A percentile compares a stretch with the other conserved stretches of the same genome.
phyloP scores from a whole-genome alignment of 2,113 vertebrate species.

The Varanus salvator region DNA sequence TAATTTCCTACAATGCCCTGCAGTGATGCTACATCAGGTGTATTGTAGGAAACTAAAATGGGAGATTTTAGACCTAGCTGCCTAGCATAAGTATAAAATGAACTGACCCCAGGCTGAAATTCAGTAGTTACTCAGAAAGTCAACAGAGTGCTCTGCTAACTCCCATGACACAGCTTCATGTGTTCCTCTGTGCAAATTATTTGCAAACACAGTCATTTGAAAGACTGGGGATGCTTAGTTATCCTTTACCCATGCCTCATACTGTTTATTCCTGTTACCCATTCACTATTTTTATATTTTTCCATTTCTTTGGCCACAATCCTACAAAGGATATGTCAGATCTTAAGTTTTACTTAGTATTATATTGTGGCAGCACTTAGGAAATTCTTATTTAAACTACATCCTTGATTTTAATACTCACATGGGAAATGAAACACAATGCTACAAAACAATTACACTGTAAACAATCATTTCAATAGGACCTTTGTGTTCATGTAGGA shows the following conservation, averaged over 20 bases:
- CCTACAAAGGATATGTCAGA: not conserved
- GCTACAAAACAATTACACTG: not conserved
- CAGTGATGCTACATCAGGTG: too few relatives aligned
- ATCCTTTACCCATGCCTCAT: not conserved
- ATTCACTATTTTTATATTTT: not conserved
- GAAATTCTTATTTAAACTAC: rapidly evolving
- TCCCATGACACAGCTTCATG: not conserved
- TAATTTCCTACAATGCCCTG: too few relatives aligned
- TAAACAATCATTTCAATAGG: conserved; percentile 4
- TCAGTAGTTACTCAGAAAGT: not conserved
- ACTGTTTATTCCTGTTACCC: not conserved
- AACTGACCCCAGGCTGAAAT: not conserved
- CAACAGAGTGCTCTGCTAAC: not conserved
- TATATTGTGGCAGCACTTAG: not conserved
- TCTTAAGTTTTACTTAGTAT: not conserved
- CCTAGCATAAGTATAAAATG: too few relatives aligned
- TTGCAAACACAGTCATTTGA: not conserved
- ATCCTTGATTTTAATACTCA: rapidly evolving
- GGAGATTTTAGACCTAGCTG: not conserved
- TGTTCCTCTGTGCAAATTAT: not conserved
- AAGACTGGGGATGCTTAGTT: not conserved
- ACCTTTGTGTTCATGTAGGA: conserved; percentile 10
- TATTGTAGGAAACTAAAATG: not conserved
- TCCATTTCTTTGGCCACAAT: not conserved
- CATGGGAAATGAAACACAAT: not conserved